These are phyloP conservation scores for Theropithecus gelada DNA, from an alignment of 2,113 vertebrate species.

Conservation along the genomic window DNA sequence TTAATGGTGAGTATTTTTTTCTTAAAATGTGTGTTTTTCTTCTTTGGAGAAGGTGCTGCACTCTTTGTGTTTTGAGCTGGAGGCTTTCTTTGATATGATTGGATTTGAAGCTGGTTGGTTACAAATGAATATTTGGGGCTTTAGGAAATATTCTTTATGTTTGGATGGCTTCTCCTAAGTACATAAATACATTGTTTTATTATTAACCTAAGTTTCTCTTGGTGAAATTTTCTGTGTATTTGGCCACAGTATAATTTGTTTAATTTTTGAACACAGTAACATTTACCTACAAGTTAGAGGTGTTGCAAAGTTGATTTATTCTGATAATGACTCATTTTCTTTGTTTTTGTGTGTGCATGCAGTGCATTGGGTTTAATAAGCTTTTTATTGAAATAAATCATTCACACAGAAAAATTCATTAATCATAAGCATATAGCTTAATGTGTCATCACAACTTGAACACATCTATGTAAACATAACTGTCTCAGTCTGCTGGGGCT, in stretches of 20 bases:
- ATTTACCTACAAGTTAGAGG: constrained; percentile 48
- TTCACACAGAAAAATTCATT: constrained; percentile 33
- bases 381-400: constrained; percentile 38
- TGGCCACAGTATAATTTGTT: not conserved
- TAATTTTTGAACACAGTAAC: constrained; percentile 40
- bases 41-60: not conserved
- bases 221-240: constrained; percentile 10
- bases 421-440: not conserved
- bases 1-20: not conserved
- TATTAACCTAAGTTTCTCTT: constrained; percentile 45
- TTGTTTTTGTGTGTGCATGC: not conserved
- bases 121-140: not conserved
- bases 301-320: constrained; percentile 41
- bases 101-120: not conserved
- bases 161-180: not conserved
- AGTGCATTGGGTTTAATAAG: constrained; percentile 35
- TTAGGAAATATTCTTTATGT: constrained; percentile 38
- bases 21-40: constrained; percentile 7
- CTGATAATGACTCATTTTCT: constrained; percentile 13
- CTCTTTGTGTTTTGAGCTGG: not conserved
- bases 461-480: not conserved
- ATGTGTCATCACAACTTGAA: not conserved
- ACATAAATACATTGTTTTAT: not conserved
- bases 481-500: not conserved
- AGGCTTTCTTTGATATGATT: not conserved